Evolutionary conservation across 2,888 invertebrate species (phyloP).

Genomic region (Baronia brevicornis): DNA sequence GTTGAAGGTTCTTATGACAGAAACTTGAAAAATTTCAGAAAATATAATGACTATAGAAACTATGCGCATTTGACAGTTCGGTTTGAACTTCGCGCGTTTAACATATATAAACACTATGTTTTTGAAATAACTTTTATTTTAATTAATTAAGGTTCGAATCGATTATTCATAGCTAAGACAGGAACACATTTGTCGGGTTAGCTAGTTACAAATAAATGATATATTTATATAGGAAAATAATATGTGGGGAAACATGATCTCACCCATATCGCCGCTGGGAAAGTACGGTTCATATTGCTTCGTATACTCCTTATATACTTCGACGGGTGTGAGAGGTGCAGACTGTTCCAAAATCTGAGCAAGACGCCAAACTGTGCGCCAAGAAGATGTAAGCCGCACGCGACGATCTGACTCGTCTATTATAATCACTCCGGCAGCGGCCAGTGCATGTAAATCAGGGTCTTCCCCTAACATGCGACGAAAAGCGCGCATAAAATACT

Average conservation of each 20-base stretch:
- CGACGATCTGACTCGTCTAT: conserved; percentile 29
- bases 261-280: conserved; percentile 45
- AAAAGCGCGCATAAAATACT: conserved; percentile 47
- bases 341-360: conserved; percentile 44
- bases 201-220: too few species aligned
- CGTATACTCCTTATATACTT: conserved; percentile 44
- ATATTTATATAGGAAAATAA: too few species aligned
- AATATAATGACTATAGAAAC: too few species aligned
- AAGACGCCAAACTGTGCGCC: conserved; percentile 58
- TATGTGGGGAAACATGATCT: conserved; percentile 16
- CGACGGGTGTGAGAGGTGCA: conserved; percentile 28
- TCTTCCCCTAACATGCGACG: conserved; percentile 33
- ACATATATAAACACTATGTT: too few species aligned
- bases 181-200: too few species aligned
- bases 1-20: too few species aligned
- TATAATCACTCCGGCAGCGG: conserved; percentile 44
- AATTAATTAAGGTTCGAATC: too few species aligned
- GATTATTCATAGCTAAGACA: too few species aligned
- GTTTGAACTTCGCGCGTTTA: too few species aligned
- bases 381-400: conserved; percentile 39
- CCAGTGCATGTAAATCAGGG: conserved; percentile 38
- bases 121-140: too few species aligned
- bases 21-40: too few species aligned
- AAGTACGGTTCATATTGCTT: conserved; percentile 46
- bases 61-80: too few species aligned